Evolutionary conservation across 37 sponge, comb jelly and placozoan species (phyloP).

Genomic region (Tethya wilhelma): DNA sequence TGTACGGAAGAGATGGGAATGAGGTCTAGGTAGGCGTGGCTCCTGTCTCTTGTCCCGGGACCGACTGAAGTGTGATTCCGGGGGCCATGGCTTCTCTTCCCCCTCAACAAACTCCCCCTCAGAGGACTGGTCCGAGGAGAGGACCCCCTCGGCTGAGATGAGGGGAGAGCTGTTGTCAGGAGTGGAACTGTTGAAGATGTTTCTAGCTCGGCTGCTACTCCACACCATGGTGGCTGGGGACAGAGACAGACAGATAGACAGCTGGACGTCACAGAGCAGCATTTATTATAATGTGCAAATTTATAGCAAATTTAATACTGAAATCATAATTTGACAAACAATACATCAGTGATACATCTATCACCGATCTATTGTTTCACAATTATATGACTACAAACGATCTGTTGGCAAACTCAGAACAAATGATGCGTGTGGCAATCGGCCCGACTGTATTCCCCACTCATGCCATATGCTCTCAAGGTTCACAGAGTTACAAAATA

Average conservation of each 20-base stretch:
- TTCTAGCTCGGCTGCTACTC: not conserved
- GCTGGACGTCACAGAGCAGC: not conserved
- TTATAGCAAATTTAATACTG: not conserved
- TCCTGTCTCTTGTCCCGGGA: not conserved
- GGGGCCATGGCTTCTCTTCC: constrained; percentile 51
- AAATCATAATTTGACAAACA: too few relatives aligned
- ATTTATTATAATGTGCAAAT: not conserved
- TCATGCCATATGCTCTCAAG: too few relatives aligned
- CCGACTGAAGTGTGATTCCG: not conserved
- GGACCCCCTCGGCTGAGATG: not conserved
- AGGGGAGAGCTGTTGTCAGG: not conserved
- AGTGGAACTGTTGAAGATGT: not conserved
- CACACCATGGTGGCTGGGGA: not conserved
- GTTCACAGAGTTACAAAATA: too few relatives aligned
- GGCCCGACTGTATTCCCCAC: too few relatives aligned
- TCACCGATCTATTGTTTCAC: too few relatives aligned
- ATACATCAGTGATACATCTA: too few relatives aligned
- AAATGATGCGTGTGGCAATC: too few relatives aligned
- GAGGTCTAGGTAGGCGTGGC: constrained; percentile 44
- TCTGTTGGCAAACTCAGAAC: too few relatives aligned
- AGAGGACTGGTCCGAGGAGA: constrained; percentile 24
- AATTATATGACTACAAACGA: too few relatives aligned
- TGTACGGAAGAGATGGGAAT: constrained; percentile 49
- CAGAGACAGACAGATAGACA: not conserved
- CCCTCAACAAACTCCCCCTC: constrained; percentile 38